Conservation (phyloP, 2,113 vertebrate species). For the Hoplias malabaricus region DNA sequence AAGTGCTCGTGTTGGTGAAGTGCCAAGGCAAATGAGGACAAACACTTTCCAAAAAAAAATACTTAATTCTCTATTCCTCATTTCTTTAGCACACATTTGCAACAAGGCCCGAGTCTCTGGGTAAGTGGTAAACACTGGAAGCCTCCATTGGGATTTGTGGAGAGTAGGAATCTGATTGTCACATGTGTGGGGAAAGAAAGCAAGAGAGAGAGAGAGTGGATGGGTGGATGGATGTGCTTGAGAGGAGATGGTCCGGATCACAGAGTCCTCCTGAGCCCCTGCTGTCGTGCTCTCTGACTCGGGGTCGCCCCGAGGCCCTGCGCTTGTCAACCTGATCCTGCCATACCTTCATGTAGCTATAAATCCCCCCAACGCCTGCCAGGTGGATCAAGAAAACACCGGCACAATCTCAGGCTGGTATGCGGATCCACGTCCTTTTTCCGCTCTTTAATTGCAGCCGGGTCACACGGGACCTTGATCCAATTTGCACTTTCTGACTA, state of each 20-base stretch:
- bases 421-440: background rate
- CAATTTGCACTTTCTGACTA: background rate
- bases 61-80: background rate
- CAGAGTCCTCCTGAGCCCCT: conserved; percentile 4
- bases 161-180: background rate
- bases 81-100: background rate
- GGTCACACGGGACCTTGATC: background rate
- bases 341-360: conserved; percentile 21
- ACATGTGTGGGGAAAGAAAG: background rate
- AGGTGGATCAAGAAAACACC: conserved; percentile 10
- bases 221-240: conserved; percentile 13
- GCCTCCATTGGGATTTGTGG: background rate
- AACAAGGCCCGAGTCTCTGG: background rate
- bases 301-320: conserved; percentile 36
- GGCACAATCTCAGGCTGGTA: background rate
- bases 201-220: background rate
- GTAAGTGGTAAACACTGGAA: background rate
- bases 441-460: background rate
- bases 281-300: conserved; percentile 35
- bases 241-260: conserved; percentile 31
- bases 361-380: conserved; percentile 19
- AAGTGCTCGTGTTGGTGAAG: background rate
- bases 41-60: background rate
- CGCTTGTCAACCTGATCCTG: conserved; percentile 36
- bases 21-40: background rate